phyloP scores from a whole-genome alignment of 2,888 invertebrate species.

The Syrphus vitripennis region DNA sequence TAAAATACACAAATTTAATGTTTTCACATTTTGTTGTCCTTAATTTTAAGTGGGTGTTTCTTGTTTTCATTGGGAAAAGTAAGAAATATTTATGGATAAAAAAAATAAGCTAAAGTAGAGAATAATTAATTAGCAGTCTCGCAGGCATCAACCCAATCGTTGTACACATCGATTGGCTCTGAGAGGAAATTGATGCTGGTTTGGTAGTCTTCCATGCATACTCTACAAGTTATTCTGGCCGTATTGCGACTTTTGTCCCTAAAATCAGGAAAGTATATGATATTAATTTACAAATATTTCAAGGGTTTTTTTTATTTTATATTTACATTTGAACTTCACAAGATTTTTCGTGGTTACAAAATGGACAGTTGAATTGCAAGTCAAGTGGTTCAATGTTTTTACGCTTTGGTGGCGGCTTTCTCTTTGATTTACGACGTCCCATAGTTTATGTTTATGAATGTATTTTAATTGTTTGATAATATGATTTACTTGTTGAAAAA shows the following conservation, averaged over 20 bases:
- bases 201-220: conserved; percentile 98
- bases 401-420: conserved; percentile 97
- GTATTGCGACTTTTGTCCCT: conserved; percentile 98
- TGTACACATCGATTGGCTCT: conserved; percentile 99
- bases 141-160: conserved; percentile 99
- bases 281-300: neutral
- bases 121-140: conserved; percentile 91
- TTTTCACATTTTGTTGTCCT: conserved; percentile 9
- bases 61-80: neutral
- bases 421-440: conserved; percentile 98
- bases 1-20: neutral
- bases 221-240: conserved; percentile 96
- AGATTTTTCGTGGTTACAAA: conserved; percentile 99
- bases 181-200: conserved; percentile 97
- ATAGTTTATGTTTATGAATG: conserved; percentile 82
- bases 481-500: neutral
- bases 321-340: conserved; percentile 99
- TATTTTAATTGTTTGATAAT: neutral
- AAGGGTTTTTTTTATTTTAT: neutral
- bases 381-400: conserved; percentile 97
- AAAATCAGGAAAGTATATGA: neutral
- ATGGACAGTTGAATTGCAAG: conserved; percentile 98
- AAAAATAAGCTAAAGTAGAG: neutral
- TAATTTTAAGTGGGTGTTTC: neutral
- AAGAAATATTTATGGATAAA: neutral